Evolutionary conservation across 2,113 vertebrate genomes (phyloP).

Genomic region (Tyto alba): DNA sequence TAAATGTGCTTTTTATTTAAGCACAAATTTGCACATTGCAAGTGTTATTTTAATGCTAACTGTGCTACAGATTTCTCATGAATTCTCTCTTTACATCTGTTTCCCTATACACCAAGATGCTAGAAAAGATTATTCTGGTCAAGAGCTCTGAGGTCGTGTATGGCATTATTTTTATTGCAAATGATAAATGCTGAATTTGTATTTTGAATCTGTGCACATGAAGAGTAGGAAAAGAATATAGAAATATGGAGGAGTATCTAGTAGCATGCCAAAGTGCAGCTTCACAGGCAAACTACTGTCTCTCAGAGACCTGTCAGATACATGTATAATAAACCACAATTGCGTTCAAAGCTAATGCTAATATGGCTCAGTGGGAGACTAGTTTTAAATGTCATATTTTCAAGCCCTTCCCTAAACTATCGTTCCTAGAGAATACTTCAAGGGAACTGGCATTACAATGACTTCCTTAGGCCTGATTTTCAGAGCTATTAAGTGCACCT

Average conservation of each 20-base stretch:
- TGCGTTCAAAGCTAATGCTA: constrained; percentile 55
- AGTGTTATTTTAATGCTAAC: not conserved
- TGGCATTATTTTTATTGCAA: not conserved
- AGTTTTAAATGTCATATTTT: constrained; percentile 55
- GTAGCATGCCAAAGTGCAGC: not conserved
- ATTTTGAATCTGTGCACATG: not conserved
- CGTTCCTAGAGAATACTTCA: constrained; percentile 38
- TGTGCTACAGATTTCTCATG: not conserved
- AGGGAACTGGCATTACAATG: constrained; percentile 22
- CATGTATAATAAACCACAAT: constrained; percentile 26
- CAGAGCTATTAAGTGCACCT: constrained; percentile 41
- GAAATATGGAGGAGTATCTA: not conserved
- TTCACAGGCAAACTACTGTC: constrained; percentile 9
- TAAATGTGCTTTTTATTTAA: not conserved
- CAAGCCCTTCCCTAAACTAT: constrained; percentile 29
- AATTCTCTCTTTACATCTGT: not conserved
- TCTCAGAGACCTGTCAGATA: constrained; percentile 20
- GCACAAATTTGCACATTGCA: not conserved
- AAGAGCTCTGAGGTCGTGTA: not conserved
- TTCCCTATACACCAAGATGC: not conserved
- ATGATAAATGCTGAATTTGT: not conserved
- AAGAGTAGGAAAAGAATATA: not conserved
- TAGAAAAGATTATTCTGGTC: not conserved
- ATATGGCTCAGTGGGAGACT: constrained; percentile 53
- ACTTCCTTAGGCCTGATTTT: constrained; percentile 44